Percentiles rank a stretch among this genome's conserved stretches.
Conservation (phyloP, 37 sponge, comb jelly and placozoan species). For the Mnemiopsis leidyi region DNA sequence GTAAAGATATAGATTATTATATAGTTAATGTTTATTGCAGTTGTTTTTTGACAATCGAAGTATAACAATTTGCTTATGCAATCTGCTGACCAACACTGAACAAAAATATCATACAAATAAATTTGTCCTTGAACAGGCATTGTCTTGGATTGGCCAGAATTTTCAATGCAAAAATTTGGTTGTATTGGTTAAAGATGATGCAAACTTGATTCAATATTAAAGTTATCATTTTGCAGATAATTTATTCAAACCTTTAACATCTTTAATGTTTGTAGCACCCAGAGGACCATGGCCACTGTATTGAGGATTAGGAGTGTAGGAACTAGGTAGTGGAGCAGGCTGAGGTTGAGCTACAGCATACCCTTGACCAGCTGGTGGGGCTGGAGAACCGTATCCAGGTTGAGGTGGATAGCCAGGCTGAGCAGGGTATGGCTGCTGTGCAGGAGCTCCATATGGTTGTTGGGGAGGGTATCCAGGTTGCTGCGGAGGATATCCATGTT, state of each 20-base stretch:
- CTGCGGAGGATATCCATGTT: slow-evolving; percentile 33
- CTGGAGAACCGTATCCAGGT: slow-evolving; percentile 1
- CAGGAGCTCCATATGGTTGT: slow-evolving; percentile 1
- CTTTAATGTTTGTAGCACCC: neutral
- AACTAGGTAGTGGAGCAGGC: neutral
- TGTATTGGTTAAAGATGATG: too few relatives aligned
- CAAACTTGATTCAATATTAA: too few relatives aligned
- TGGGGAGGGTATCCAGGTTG: slow-evolving; percentile 41
- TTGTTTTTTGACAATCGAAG: too few relatives aligned
- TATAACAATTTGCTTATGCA: too few relatives aligned
- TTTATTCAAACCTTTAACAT: slow-evolving; percentile 17
- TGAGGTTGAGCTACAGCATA: slow-evolving; percentile 35
- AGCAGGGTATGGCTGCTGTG: neutral
- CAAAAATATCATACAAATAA: too few relatives aligned
- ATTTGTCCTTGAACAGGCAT: too few relatives aligned
- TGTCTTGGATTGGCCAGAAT: too few relatives aligned
- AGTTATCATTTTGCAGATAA: too few relatives aligned
- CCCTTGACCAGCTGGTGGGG: slow-evolving; percentile 30
- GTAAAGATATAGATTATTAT: too few relatives aligned
- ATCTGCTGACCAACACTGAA: too few relatives aligned
- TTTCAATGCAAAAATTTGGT: too few relatives aligned
- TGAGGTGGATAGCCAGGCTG: neutral
- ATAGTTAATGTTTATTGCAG: too few relatives aligned
- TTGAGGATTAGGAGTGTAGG: slow-evolving; percentile 12
- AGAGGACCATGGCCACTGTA: slow-evolving; percentile 18